phyloP scores from a whole-genome alignment of 2,797 vertebrate species.

The Rallus crepitans region DNA sequence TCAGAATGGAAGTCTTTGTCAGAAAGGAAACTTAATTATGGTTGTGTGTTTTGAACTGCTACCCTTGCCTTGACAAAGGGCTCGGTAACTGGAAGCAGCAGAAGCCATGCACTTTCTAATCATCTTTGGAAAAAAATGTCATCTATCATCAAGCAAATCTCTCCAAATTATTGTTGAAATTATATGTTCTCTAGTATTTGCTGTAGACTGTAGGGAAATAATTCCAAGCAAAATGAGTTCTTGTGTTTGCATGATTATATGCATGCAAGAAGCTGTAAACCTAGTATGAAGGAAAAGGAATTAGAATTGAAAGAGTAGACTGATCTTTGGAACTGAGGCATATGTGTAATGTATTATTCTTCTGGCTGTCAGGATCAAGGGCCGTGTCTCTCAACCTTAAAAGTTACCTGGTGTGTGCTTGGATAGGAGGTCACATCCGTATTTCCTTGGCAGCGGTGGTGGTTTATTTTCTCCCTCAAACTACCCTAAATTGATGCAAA shows the following conservation, averaged over 20 bases:
- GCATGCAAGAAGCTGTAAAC: background rate
- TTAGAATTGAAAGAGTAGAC: background rate
- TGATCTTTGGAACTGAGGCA: background rate
- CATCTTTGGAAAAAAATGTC: background rate
- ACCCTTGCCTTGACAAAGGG: slow-evolving; percentile 10
- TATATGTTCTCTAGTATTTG: background rate
- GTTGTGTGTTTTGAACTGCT: slow-evolving; percentile 12
- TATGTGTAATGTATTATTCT: background rate
- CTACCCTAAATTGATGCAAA: background rate
- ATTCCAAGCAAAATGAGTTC: background rate
- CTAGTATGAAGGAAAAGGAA: background rate
- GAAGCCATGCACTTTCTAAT: background rate
- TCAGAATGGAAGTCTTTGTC: background rate
- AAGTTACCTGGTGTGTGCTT: background rate
- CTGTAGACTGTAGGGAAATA: background rate
- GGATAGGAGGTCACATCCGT: background rate
- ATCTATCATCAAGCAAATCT: background rate
- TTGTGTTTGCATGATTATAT: background rate
- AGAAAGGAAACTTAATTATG: slow-evolving; percentile 20
- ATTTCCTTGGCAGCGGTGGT: background rate
- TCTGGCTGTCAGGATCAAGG: background rate
- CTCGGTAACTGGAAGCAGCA: background rate
- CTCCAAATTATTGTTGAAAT: background rate
- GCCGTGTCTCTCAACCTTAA: background rate
- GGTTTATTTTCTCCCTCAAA: background rate